Evolutionary conservation across 2,797 vertebrate species (phyloP).

Genomic region (Sebastes taczanowskii): DNA sequence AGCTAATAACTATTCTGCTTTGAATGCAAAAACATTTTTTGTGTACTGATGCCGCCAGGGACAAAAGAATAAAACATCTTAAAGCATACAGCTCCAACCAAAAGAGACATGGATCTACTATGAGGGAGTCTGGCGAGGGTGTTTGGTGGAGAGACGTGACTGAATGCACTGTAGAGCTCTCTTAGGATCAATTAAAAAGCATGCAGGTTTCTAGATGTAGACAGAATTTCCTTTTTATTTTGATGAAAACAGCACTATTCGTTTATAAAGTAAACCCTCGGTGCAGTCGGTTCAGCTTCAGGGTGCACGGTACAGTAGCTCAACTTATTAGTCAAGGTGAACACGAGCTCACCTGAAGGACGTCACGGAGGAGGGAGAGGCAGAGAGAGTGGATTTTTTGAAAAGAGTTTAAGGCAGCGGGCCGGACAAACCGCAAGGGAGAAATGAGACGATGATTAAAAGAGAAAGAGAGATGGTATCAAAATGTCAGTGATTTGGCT

Average conservation of each 20-base stretch:
- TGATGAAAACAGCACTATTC: constrained; percentile 32
- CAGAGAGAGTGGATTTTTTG: background rate
- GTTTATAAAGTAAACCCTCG: background rate
- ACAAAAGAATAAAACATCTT: background rate
- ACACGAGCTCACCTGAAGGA: constrained; percentile 17
- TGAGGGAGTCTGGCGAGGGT: background rate
- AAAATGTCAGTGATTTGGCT: constrained; percentile 21
- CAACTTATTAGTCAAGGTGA: constrained; percentile 44
- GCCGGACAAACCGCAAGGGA: background rate
- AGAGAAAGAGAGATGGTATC: constrained; percentile 11
- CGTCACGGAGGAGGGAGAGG: background rate
- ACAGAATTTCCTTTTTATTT: constrained; percentile 42
- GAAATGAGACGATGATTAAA: constrained; percentile 14
- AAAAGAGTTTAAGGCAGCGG: background rate
- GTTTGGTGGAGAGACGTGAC: constrained; percentile 5
- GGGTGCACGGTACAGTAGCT: background rate
- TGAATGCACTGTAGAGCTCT: constrained; percentile 13
- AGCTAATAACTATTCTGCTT: constrained; percentile 7
- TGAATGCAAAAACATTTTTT: background rate
- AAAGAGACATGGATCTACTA: background rate
- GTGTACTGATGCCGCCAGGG: background rate
- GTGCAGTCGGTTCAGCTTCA: constrained; percentile 6
- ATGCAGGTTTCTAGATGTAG: constrained; percentile 13
- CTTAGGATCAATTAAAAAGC: constrained; percentile 11
- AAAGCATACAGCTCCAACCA: background rate